Percentiles rank a stretch among this genome's conserved stretches.
Evolutionary conservation across 1,140 invertebrate species (phyloP).

Genomic region (Pectinophora gossypiella): DNA sequence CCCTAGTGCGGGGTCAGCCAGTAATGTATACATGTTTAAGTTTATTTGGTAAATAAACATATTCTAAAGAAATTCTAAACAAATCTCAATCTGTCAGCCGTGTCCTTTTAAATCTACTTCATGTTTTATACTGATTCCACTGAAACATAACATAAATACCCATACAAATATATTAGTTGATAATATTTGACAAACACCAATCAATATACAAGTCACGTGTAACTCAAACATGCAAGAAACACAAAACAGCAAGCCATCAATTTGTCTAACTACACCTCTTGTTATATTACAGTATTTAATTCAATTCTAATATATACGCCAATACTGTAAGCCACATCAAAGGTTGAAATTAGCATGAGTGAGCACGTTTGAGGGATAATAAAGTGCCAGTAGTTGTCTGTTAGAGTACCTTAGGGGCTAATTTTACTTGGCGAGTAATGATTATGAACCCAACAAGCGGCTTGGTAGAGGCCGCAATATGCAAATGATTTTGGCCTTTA

Average conservation of each 20-base stretch:
- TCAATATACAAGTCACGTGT: too few relatives aligned
- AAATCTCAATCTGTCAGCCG: too few relatives aligned
- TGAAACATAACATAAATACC: too few relatives aligned
- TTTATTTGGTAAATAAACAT: too few relatives aligned
- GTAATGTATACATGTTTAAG: too few relatives aligned
- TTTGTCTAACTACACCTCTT: neutral
- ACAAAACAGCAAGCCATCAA: neutral
- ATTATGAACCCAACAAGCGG: constrained; percentile 42
- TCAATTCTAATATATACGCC: neutral
- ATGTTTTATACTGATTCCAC: too few relatives aligned
- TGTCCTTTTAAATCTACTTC: too few relatives aligned
- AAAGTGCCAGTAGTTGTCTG: constrained; percentile 28
- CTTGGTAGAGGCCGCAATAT: constrained; percentile 49
- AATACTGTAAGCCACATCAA: constrained; percentile 43
- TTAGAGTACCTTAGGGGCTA: constrained; percentile 59
- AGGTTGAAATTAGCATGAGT: constrained; percentile 63
- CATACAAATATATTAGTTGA: too few relatives aligned
- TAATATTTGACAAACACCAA: too few relatives aligned
- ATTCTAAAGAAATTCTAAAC: too few relatives aligned
- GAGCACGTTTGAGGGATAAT: constrained; percentile 62
- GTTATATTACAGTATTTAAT: neutral
- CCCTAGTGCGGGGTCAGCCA: too few relatives aligned
- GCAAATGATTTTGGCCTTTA: constrained; percentile 68
- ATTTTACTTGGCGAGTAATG: constrained; percentile 62
- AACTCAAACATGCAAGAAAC: too few relatives aligned